Conservation (phyloP, 37 sponge, comb jelly and placozoan species). For the Cladorhizidae sp. region DNA sequence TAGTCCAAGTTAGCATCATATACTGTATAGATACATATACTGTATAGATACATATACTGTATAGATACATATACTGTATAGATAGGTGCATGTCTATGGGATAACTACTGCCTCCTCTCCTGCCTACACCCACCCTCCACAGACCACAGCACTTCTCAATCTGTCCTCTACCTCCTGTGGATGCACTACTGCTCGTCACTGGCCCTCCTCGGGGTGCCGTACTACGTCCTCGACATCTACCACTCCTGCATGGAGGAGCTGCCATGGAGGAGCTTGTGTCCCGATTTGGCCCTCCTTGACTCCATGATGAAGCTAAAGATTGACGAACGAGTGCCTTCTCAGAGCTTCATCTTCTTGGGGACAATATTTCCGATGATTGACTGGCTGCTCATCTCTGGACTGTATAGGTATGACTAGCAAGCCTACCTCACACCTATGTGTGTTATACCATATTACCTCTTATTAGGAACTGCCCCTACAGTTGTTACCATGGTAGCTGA, state of each 20-base stretch:
- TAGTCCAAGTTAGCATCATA: too few species aligned
- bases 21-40: too few species aligned
- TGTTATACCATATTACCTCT: too few species aligned
- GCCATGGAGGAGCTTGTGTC: constrained; percentile 76
- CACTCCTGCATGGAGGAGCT: constrained; percentile 57
- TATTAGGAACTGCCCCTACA: too few species aligned
- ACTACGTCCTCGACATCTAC: constrained; percentile 55
- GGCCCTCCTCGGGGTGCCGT: constrained; percentile 33
- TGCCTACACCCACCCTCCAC: too few species aligned
- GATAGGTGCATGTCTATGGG: too few species aligned
- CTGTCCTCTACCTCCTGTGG: constrained; percentile 41
- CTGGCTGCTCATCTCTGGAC: constrained; percentile 43
- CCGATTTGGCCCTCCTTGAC: constrained; percentile 60
- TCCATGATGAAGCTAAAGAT: constrained; percentile 70
- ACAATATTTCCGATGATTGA: constrained; percentile 56
- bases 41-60: too few species aligned
- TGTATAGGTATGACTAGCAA: constrained; percentile 52
- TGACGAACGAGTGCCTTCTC: background rate
- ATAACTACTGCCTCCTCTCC: too few species aligned
- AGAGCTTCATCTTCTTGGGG: constrained; percentile 66
- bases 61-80: too few species aligned
- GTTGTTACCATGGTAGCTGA: too few species aligned
- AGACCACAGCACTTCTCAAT: too few species aligned
- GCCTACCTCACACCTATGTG: too few species aligned
- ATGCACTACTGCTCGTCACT: constrained; percentile 53